Base-by-base conservation (phyloP, 2,113 vertebrate species). In the Xenopus borealis region DNA sequence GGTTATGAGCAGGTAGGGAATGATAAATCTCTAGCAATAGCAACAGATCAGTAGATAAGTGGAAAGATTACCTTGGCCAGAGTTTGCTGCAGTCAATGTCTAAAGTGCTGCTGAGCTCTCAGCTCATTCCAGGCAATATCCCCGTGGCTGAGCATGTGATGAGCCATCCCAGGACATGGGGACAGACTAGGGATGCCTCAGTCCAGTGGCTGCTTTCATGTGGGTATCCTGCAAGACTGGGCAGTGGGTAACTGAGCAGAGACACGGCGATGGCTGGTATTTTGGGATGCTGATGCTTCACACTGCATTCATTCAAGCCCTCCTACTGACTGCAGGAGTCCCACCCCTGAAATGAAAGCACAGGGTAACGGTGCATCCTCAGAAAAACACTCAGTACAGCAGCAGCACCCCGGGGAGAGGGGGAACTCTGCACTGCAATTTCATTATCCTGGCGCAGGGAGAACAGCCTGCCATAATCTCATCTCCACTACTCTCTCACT, bases 291-390 rank as follows among this genome's bases (percentile, higher is more conserved):
- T 45, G 66, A 78, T 65, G 62, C 75, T 65, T 16, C 46, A 66
- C 62, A 66, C 75, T 78, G 75, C 75, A 78, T 78, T 78, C 70
- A 71, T 78, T 72, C 23, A 82, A 83, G 82, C 81, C 79, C 81
- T 75, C 75, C 81, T 71, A 79, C 82, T 68, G 84, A 85, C 85
- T 85, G 88, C 86, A 86, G 82, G 79, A 90, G 86, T 88, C 88
- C 88, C 88, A 72, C 90, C 90, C 87, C 88, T 89, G 85, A 85
- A 86, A 85, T 78, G 88, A 55, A 63, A 76, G 59, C 73, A 23
- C 58, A 62, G 72, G 18, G 65, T 47, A 62, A 50, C 19, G 73
- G 44, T 17, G 33, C 44, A 69, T 69, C 73, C 73, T 76, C 65
- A 16, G 66, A 12, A 50, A 62, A 40, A 62, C 57, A 75, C 72